phyloP scores from a whole-genome alignment of 1,140 invertebrate genomes.

The Rhagoletis pomonella region DNA sequence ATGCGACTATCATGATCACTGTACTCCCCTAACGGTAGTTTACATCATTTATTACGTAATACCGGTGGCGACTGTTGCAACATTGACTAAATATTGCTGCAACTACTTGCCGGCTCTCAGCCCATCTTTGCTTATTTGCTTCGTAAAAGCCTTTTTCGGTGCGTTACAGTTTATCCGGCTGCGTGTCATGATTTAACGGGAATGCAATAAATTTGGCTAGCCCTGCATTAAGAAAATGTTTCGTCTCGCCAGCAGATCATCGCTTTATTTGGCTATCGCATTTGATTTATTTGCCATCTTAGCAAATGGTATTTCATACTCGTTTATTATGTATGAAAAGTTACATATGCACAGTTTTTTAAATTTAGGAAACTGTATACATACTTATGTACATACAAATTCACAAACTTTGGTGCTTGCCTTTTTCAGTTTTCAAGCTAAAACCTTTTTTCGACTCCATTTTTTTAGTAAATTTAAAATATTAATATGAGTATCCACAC shows the following conservation, averaged over 20 bases:
- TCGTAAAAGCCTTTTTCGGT: background rate
- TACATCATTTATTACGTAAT: conserved; percentile 53
- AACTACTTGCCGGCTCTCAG: background rate
- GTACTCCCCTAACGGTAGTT: conserved; percentile 4
- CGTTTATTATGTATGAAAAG: no score
- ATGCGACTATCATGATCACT: background rate
- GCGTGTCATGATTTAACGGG: conserved; percentile 28
- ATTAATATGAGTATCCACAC: no score
- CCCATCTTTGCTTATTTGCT: background rate
- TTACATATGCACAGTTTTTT: no score
- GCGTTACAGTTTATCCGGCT: background rate
- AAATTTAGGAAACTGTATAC: no score
- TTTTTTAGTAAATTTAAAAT: no score
- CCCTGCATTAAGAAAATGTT: background rate
- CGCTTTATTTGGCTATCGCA: conserved; percentile 16
- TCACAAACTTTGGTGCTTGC: no score
- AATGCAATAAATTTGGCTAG: conserved; percentile 6
- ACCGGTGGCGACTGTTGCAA: conserved; percentile 37
- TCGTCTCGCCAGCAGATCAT: background rate
- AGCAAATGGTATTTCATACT: no score
- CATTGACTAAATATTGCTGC: conserved; percentile 2
- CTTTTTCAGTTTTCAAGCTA: no score
- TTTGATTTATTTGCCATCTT: background rate
- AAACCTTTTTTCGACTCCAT: no score
- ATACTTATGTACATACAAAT: no score